These are phyloP conservation scores for Ostrea denselamellosa DNA, from an alignment of 1,140 invertebrate genomes.

Conservation along the genomic window DNA sequence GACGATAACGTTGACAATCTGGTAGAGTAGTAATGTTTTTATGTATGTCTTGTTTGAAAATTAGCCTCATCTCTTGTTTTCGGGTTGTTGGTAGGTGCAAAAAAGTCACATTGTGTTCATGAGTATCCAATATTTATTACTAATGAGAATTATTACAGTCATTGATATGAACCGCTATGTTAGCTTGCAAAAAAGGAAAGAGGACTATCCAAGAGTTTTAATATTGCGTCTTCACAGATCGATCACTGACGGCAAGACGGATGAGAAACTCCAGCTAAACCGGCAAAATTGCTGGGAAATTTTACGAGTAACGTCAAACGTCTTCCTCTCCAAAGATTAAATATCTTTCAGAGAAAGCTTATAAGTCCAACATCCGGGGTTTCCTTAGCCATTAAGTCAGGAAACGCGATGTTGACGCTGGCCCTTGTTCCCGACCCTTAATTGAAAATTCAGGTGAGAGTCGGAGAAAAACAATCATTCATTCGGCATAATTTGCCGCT, in stretches of 20 bases:
- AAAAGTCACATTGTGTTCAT: neutral
- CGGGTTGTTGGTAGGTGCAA: neutral
- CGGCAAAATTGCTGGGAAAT: constrained; percentile 36
- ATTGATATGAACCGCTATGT: neutral
- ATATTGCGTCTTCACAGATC: constrained; percentile 23
- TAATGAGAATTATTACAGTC: neutral
- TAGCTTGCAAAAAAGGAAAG: neutral
- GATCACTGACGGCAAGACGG: constrained; percentile 36
- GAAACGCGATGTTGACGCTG: constrained; percentile 18
- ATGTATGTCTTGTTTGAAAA: too few relatives aligned
- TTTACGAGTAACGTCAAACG: constrained; percentile 35
- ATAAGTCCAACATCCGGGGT: constrained; percentile 12
- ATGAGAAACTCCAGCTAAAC: constrained; percentile 37
- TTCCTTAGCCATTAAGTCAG: constrained; percentile 26
- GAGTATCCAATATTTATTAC: neutral
- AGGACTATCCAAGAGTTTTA: neutral
- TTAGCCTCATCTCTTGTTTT: too few relatives aligned
- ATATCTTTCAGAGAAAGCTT: constrained; percentile 29
- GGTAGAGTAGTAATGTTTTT: too few relatives aligned
- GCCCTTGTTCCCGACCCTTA: constrained; percentile 23
- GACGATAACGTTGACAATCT: too few relatives aligned
- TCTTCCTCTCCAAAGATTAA: constrained; percentile 34
- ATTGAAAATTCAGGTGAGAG: constrained; percentile 38
- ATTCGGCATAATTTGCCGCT: constrained; percentile 32
- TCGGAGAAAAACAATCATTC: constrained; percentile 29